Percentiles rank a stretch among this genome's conserved stretches.
phyloP scores from a whole-genome alignment of 1,140 invertebrate genomes.

The Himalopsyche phryganea region DNA sequence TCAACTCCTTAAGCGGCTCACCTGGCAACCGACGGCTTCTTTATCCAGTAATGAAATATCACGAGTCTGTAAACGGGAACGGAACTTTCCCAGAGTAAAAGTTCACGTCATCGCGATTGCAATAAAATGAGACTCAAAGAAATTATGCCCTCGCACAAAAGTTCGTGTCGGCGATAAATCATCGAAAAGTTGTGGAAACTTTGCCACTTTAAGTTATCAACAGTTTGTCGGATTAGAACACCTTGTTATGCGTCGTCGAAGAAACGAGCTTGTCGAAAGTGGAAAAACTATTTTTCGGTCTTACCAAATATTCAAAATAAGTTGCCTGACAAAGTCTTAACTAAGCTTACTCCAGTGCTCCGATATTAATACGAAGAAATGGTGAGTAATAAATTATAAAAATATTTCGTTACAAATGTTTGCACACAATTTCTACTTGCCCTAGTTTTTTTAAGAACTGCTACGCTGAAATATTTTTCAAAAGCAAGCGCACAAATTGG shows the following conservation, averaged over 20 bases:
- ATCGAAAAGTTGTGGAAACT: conserved; percentile 26
- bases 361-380: no score
- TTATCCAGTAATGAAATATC: conserved; percentile 13
- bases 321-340: no score
- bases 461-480: no score
- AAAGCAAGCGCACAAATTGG: no score
- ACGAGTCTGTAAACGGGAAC: conserved; percentile 13
- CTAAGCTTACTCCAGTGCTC: no score
- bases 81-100: conserved; percentile 15
- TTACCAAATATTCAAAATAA: no score
- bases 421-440: no score
- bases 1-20: background rate
- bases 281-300: no score
- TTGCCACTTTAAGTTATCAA: conserved; percentile 35
- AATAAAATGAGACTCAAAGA: conserved; percentile 30
- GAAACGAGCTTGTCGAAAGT: no score
- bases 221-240: conserved; percentile 32
- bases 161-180: conserved; percentile 27
- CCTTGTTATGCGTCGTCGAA: conserved; percentile 26
- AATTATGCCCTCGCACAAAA: conserved; percentile 20
- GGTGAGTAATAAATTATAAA: no score
- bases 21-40: background rate
- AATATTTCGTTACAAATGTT: no score
- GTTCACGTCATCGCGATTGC: conserved; percentile 28
- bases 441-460: no score